Base-by-base conservation (phyloP, 2,113 vertebrate species). In the Eulemur macaco region DNA sequence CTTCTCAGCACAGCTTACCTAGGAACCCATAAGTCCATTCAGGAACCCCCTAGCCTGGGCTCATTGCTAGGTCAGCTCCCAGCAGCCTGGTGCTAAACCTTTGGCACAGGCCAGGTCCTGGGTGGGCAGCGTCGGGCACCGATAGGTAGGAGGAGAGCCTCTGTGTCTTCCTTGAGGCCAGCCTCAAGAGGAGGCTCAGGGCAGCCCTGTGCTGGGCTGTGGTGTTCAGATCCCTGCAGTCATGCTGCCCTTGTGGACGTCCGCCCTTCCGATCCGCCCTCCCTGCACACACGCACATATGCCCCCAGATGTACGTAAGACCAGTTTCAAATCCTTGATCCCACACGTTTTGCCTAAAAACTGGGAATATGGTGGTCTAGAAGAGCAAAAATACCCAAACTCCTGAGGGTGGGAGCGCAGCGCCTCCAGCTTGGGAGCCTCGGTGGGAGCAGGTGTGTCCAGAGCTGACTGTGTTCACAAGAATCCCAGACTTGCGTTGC, bases 371-470 rank as follows among this genome's bases (percentile, higher is more conserved):
- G 8, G 39, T 23, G 56, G 42, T 50, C 64, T 58, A 37, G 34
- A 78, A 81, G 31, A 71, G 37, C 25, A 21, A 54, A 83, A 56
- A 52, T 21, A 18, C 18, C 9, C 3, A 27, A 29, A 25, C 39
- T 7, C 34, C 37, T 20, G 64, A 56, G 27, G 12, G 8, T 25
- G 25, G 34, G 66, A 23, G 23, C 54, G 86, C 39, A 69, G 47
- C 77, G 0, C 5, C 34, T 45, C 34, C 25, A 42, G 8, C 8
- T 8, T 54, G 47, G 47, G 64, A 0, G 0, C 52, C 2, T 23
- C 3, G 58, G 8, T 2, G 27, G 17, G 39, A 21, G 23, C 9
- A 31, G 18, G 6, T 5, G 0, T 21, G 37, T 10, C 58, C 45
- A 52, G 84, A 91, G 96, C 20, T 78, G 54, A 84, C 60, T 80